These are phyloP conservation scores for Pomatostomus ruficeps DNA, from an alignment of 2,113 vertebrate species.

Conservation along the genomic window DNA sequence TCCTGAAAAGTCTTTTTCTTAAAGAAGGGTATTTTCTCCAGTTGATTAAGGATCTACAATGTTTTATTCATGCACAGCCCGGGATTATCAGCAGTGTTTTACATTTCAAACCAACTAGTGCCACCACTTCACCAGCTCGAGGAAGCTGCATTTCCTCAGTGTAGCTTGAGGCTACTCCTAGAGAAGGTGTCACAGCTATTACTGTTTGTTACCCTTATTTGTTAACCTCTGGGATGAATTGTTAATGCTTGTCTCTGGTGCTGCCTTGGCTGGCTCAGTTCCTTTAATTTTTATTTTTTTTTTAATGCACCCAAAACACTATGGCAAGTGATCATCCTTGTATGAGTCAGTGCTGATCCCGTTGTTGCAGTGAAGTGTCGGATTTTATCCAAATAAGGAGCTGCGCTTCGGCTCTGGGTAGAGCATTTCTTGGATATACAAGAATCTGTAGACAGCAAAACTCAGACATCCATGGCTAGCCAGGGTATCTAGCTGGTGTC, in stretches of 20 bases:
- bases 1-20: constrained; percentile 6
- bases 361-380: neutral
- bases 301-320: neutral
- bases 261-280: neutral
- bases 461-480: neutral
- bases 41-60: neutral
- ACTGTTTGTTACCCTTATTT: neutral
- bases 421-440: neutral
- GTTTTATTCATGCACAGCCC: constrained; percentile 40
- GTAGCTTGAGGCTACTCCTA: neutral
- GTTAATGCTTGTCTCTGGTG: neutral
- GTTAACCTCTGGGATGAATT: constrained; percentile 28
- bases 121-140: neutral
- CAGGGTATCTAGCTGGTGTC: neutral
- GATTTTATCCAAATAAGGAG: constrained; percentile 60
- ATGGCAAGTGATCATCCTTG: neutral
- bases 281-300: neutral
- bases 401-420: neutral
- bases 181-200: constrained; percentile 26
- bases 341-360: constrained; percentile 41
- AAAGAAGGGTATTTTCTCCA: neutral
- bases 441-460: neutral
- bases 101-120: constrained; percentile 25
- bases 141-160: neutral
- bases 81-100: constrained; percentile 11